Conservation (phyloP, 2,113 vertebrate genomes). For the Triplophysa dalaica region DNA sequence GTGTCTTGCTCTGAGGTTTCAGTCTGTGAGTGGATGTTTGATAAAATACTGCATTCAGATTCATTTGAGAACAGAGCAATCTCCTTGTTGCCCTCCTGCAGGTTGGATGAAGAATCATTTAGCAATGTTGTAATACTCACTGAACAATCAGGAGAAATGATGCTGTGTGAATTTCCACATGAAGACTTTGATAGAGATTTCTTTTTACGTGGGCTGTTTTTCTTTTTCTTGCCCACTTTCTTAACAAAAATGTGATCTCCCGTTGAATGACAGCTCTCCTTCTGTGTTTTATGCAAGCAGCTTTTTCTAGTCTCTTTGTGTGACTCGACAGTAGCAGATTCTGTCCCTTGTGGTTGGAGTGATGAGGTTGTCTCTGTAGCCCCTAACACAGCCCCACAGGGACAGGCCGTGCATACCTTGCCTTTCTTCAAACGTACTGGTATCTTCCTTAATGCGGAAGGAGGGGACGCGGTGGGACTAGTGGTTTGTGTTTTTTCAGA, state of each 20-base stretch:
- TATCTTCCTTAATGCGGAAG: conserved; percentile 34
- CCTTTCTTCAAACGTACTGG: conserved; percentile 42
- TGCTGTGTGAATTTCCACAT: not conserved
- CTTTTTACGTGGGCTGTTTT: not conserved
- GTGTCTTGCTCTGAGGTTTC: not conserved
- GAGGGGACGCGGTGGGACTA: not conserved
- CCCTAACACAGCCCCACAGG: conserved; percentile 56
- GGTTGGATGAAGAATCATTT: not conserved
- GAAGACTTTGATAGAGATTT: not conserved
- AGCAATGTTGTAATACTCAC: not conserved
- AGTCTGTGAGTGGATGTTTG: not conserved
- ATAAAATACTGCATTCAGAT: not conserved
- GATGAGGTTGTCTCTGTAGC: not conserved
- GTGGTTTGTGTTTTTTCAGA: not conserved
- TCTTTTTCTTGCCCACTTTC: not conserved
- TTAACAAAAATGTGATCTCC: not conserved
- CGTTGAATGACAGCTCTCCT: not conserved
- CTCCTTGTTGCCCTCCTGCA: not conserved
- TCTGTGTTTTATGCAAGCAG: not conserved
- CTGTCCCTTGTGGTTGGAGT: conserved; percentile 26
- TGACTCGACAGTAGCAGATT: not conserved
- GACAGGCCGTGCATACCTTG: conserved; percentile 62
- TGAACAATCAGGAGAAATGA: not conserved
- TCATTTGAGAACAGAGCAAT: not conserved
- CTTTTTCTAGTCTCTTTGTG: not conserved